phyloP scores from a whole-genome alignment of 2,888 invertebrate genomes.

The Lasioglossum pauxillum region DNA sequence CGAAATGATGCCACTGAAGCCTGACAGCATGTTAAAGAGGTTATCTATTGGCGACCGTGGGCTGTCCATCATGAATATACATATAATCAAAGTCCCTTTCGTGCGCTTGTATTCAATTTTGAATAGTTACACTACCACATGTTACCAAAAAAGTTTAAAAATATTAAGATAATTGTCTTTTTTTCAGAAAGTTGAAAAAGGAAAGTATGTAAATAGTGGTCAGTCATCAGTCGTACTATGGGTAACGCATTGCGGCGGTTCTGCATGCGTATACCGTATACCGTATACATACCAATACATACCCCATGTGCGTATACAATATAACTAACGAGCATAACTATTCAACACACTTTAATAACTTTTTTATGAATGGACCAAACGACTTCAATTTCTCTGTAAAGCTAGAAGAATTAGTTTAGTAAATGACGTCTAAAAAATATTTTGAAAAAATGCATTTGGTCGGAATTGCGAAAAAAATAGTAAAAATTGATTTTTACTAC shows the following conservation, averaged over 20 bases:
- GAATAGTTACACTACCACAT: slow-evolving; percentile 16
- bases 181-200: not conserved
- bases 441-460: no score
- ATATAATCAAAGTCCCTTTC: slow-evolving; percentile 29
- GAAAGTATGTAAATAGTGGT: not conserved
- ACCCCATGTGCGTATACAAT: slow-evolving; percentile 5
- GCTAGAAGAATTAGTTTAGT: no score
- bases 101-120: slow-evolving; percentile 50
- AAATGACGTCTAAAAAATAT: no score
- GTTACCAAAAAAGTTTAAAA: not conserved
- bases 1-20: slow-evolving; percentile 86
- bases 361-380: no score
- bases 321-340: no score
- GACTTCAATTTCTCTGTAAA: no score
- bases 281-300: not conserved
- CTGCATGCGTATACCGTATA: no score
- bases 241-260: not conserved
- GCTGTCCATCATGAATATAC: slow-evolving; percentile 82
- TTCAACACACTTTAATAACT: no score
- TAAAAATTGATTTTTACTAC: no score
- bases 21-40: slow-evolving; percentile 89
- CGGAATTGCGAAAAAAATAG: no score
- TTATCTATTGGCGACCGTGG: slow-evolving; percentile 88
- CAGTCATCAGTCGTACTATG: not conserved
- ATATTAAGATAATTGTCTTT: not conserved